These are phyloP conservation scores for Pycnomerus fuliginosus DNA, from an alignment of 2,888 invertebrate genomes.

Conservation along the genomic window DNA sequence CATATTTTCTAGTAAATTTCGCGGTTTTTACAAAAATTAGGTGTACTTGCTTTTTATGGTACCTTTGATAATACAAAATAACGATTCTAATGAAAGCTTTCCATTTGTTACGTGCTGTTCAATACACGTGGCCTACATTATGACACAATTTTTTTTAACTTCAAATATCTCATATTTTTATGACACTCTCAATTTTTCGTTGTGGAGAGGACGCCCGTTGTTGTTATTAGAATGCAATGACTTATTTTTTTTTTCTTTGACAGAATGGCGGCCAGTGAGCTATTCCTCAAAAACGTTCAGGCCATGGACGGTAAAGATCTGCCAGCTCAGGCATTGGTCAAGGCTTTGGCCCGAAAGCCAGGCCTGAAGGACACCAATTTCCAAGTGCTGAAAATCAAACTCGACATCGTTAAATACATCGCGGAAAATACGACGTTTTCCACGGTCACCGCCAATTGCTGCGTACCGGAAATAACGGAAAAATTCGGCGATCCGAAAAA, in stretches of 20 bases:
- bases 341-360: slow-evolving; percentile 76
- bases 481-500: slow-evolving; percentile 86
- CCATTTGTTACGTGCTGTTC: too few species aligned
- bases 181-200: too few species aligned
- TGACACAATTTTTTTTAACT: too few species aligned
- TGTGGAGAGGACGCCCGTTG: too few species aligned
- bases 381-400: slow-evolving; percentile 80
- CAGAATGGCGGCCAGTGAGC: slow-evolving; percentile 73
- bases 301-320: slow-evolving; percentile 64
- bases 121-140: too few species aligned
- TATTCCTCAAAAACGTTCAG: slow-evolving; percentile 63
- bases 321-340: slow-evolving; percentile 73
- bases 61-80: too few species aligned
- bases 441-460: slow-evolving; percentile 69
- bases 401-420: slow-evolving; percentile 77
- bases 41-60: too few species aligned
- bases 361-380: slow-evolving; percentile 89
- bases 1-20: too few species aligned
- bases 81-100: too few species aligned
- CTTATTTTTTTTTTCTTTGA: slow-evolving; percentile 12
- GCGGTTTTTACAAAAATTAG: too few species aligned
- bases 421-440: slow-evolving; percentile 75
- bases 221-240: too few species aligned
- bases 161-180: too few species aligned
- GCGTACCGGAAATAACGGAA: slow-evolving; percentile 78